These are phyloP conservation scores for Lepidurus arcticus DNA, from an alignment of 1,140 invertebrate genomes.

Conservation along the genomic window DNA sequence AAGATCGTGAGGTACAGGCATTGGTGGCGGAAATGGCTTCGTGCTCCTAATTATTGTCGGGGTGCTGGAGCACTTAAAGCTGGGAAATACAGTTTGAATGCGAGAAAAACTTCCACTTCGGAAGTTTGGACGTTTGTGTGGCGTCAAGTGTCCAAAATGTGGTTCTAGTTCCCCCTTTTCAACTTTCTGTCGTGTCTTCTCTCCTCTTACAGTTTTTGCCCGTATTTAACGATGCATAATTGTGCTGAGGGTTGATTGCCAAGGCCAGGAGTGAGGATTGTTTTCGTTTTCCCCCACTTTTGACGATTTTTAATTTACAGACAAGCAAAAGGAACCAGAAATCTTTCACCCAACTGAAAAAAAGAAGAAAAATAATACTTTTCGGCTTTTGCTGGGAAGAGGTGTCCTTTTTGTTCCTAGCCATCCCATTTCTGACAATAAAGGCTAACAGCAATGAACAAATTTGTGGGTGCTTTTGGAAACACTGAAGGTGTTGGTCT, in stretches of 20 bases:
- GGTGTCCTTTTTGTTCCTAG: background rate
- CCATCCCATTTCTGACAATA: constrained; percentile 4
- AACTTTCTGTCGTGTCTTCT: no score
- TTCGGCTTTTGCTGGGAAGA: background rate
- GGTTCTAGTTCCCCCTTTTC: background rate
- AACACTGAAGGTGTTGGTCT: background rate
- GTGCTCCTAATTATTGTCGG: background rate
- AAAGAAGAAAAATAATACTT: no score
- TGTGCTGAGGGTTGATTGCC: background rate
- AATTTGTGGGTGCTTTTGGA: constrained; percentile 13
- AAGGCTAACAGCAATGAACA: background rate
- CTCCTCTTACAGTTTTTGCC: background rate
- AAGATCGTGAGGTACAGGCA: background rate
- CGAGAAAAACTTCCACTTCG: background rate
- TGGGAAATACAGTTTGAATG: background rate
- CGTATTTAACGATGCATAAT: background rate
- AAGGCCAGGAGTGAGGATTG: no score
- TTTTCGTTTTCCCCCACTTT: no score
- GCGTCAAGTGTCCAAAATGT: background rate
- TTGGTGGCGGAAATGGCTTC: constrained; percentile 3
- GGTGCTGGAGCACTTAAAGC: background rate
- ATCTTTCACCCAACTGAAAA: no score
- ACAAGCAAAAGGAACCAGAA: no score
- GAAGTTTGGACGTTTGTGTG: background rate
- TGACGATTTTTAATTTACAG: no score